phyloP scores from a whole-genome alignment of 2,797 vertebrate species.

The Avahi laniger region DNA sequence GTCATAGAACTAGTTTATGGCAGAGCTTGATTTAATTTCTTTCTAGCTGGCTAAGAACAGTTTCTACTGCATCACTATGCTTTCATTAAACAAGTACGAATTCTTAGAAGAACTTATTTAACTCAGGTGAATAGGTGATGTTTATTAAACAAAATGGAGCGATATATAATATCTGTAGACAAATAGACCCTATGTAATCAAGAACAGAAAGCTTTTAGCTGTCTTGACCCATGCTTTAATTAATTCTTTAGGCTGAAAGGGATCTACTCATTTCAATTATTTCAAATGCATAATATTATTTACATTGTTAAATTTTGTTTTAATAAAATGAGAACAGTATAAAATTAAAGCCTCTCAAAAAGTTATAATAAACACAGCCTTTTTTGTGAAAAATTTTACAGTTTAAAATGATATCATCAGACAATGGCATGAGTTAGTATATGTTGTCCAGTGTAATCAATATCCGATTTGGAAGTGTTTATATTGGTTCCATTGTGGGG shows the following conservation, averaged over 20 bases:
- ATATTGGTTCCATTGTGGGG: not conserved
- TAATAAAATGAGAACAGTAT: not conserved
- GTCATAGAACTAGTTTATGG: not conserved
- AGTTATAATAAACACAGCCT: not conserved
- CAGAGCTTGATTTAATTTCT: not conserved
- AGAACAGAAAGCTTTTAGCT: not conserved
- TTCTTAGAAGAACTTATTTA: slow-evolving; percentile 18
- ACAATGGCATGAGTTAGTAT: not conserved
- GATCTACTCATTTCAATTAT: not conserved
- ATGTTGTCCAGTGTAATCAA: not conserved
- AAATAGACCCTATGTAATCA: not conserved
- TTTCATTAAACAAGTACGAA: not conserved
- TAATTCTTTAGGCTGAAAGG: not conserved
- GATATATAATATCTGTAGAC: not conserved
- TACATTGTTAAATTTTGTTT: not conserved
- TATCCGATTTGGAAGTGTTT: not conserved
- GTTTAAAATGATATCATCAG: not conserved
- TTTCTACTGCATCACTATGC: not conserved
- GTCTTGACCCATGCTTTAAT: not conserved
- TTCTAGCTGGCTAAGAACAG: not conserved
- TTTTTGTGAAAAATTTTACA: not conserved
- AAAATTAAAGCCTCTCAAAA: slow-evolving; percentile 37
- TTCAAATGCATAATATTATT: not conserved
- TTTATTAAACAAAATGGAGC: not conserved
- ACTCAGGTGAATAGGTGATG: not conserved